phyloP scores from a whole-genome alignment of 2,797 vertebrate genomes.

The Todus mexicanus region DNA sequence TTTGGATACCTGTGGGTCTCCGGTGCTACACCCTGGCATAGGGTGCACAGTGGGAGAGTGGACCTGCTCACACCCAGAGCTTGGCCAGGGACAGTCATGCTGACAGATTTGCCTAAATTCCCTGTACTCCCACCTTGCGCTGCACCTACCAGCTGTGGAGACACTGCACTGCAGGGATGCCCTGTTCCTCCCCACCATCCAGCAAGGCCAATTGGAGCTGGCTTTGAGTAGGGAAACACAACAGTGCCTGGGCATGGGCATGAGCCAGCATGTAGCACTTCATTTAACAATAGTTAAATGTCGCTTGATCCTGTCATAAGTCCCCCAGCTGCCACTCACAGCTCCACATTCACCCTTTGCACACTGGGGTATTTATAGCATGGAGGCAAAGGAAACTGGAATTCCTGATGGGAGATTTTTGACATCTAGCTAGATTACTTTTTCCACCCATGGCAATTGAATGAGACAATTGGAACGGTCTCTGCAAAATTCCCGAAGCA shows the following conservation, averaged over 20 bases:
- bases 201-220: accelerated
- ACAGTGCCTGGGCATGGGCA: accelerated
- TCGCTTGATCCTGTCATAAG: conserved; percentile 37
- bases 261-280: conserved; percentile 25
- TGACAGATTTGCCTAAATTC: neutral
- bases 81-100: neutral
- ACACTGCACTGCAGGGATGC: accelerated
- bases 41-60: neutral
- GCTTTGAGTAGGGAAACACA: neutral
- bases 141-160: neutral
- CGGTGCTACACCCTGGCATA: accelerated
- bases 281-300: conserved; percentile 33
- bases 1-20: neutral
- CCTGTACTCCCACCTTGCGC: neutral
- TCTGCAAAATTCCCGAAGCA: neutral
- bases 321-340: conserved; percentile 21
- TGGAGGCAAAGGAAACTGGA: conserved; percentile 47
- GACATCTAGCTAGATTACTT: neutral
- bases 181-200: neutral
- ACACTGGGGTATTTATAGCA: conserved; percentile 53
- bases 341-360: conserved; percentile 40
- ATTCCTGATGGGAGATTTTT: conserved; percentile 21
- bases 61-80: accelerated
- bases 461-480: neutral
- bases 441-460: conserved; percentile 4